These are phyloP conservation scores for Eilema caniola DNA, from an alignment of 2,888 invertebrate species.

Conservation along the genomic window DNA sequence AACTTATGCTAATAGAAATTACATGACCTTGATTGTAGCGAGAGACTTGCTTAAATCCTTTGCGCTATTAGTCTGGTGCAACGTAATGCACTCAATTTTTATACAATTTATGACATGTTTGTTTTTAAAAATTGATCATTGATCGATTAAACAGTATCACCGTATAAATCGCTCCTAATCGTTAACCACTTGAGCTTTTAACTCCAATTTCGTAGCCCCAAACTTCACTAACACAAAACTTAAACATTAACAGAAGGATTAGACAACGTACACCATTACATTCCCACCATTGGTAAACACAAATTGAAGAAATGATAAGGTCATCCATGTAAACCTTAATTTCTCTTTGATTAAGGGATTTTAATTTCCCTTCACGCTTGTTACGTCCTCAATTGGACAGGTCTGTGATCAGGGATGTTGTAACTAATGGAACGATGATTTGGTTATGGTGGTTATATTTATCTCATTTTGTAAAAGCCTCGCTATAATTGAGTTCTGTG, in stretches of 20 bases:
- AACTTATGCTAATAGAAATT: too few relatives aligned
- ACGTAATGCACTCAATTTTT: too few relatives aligned
- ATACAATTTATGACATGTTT: too few relatives aligned
- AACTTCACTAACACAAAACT: constrained; percentile 11
- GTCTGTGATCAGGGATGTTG: constrained; percentile 24
- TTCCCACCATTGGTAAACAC: constrained; percentile 45
- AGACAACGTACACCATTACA: constrained; percentile 17
- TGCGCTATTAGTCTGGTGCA: too few relatives aligned
- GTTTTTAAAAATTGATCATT: neutral
- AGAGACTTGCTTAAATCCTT: too few relatives aligned
- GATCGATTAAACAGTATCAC: neutral
- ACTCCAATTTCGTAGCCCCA: constrained; percentile 20
- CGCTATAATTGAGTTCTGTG: constrained; percentile 8
- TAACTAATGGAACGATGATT: constrained; percentile 34
- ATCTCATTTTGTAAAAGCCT: constrained; percentile 13
- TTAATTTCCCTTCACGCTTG: constrained; percentile 45
- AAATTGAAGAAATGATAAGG: constrained; percentile 38
- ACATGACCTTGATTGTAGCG: too few relatives aligned
- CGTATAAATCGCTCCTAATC: neutral
- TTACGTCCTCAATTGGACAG: constrained; percentile 32
- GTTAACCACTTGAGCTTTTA: neutral
- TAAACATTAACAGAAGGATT: constrained; percentile 29
- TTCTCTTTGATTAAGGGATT: constrained; percentile 40
- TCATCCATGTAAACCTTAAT: constrained; percentile 32
- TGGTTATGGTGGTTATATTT: constrained; percentile 20